Base-by-base conservation (phyloP, 2,888 invertebrate genomes). In the Timema podura region DNA sequence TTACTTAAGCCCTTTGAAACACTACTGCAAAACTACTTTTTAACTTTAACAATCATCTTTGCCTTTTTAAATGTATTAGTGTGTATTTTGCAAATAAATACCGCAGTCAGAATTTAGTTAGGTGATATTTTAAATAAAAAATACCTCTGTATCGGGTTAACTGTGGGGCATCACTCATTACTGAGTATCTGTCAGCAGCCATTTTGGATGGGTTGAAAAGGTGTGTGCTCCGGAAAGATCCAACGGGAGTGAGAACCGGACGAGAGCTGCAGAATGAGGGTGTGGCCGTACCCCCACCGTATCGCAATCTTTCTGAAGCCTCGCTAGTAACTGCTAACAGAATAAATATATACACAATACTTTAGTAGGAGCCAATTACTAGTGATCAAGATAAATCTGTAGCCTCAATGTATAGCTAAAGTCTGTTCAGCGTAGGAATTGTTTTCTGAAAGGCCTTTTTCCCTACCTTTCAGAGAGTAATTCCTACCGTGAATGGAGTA, bases 81-180 rank as follows among this genome's bases (percentile, higher is more conserved):
- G 30, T 30, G 30, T 30, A 30, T 30, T 30, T 30, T 30, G 30
- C 30, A 30, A 30, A 30, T 30, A 30, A 30, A 30, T 30, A 30
- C 30, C 30, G 30, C 3, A 30, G 30, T 51, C 51, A 51, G 11
- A 51, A n/a, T 11, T 51, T 51, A 11, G 51, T 13, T 51, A 51
- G 1, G 51, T 51, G 3, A n/a, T 11, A 11, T 13, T 11, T 51
- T 11, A 51, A 13, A 13, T 13, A 51, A 13, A 67, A 74, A 73
- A 74, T 74, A 82, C 83, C 83, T 80, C 83, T 79, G 73, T 81
- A 82, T 78, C 80, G 81, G 71, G 82, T 80, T 73, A 79, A 79
- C 49, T 68, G 70, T 30, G 71, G 69, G 16, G 51, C 61, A 57
- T 73, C 72, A 48, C 64, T 59, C 46, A 72, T 64, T 3, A 69